These are phyloP conservation scores for Brachionus angularis DNA, from an alignment of 1,140 invertebrate species.

Conservation along the genomic window DNA sequence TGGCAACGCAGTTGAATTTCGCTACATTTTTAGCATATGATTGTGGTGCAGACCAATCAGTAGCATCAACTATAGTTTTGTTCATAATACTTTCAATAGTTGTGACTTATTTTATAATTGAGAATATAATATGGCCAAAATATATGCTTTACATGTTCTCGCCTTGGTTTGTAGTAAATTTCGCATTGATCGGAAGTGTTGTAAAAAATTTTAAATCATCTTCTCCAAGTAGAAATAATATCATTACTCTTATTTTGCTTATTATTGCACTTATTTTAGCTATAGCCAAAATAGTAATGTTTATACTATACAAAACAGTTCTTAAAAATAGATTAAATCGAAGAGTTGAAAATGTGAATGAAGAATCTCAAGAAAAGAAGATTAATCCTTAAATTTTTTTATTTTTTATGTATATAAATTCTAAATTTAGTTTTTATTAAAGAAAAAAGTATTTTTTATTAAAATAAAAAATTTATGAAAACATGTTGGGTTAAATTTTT, in stretches of 20 bases:
- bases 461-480: too few relatives aligned
- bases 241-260: slow-evolving; percentile 32
- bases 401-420: too few relatives aligned
- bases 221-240: slow-evolving; percentile 29
- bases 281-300: neutral
- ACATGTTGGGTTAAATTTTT: too few relatives aligned
- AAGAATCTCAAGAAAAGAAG: too few relatives aligned
- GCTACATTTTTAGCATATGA: slow-evolving; percentile 48
- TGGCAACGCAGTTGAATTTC: slow-evolving; percentile 52
- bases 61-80: slow-evolving; percentile 47
- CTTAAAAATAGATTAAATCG: neutral
- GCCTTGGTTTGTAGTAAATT: slow-evolving; percentile 50
- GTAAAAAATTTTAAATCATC: slow-evolving; percentile 20
- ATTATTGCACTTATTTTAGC: neutral
- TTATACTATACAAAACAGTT: neutral
- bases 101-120: slow-evolving; percentile 47
- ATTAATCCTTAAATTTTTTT: too few relatives aligned
- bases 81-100: slow-evolving; percentile 45
- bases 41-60: slow-evolving; percentile 27
- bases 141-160: slow-evolving; percentile 50
- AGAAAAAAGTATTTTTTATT: too few relatives aligned
- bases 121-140: slow-evolving; percentile 48
- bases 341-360: neutral
- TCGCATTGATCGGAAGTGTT: slow-evolving; percentile 49
- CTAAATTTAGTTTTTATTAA: too few relatives aligned